phyloP scores from a whole-genome alignment of 2,797 vertebrate genomes.

The Pangasius krempfi region DNA sequence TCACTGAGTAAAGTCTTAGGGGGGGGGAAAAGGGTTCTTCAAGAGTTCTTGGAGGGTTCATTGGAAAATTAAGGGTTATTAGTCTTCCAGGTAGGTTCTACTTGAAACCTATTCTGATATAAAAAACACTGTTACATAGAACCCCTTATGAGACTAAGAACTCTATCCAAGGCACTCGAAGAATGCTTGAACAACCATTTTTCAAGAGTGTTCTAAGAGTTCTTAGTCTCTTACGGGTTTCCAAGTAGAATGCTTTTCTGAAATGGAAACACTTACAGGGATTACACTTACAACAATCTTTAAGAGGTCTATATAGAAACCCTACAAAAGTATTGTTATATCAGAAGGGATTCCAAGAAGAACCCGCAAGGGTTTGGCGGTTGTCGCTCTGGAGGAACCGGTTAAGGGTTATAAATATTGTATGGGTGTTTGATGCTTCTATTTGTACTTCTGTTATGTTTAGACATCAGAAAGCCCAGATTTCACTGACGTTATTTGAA shows the following conservation, averaged over 20 bases:
- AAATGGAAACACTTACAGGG: neutral
- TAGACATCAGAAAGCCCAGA: neutral
- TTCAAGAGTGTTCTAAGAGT: neutral
- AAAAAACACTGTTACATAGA: neutral
- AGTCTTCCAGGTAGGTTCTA: neutral
- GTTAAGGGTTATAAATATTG: neutral
- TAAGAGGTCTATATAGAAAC: neutral
- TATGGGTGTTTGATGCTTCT: neutral
- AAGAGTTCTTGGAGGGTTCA: neutral
- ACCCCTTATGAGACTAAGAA: neutral
- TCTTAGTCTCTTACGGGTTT: neutral
- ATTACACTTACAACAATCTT: neutral
- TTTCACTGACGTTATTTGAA: neutral
- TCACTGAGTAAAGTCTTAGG: neutral
- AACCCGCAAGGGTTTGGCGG: neutral
- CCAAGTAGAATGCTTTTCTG: neutral
- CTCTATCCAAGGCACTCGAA: neutral
- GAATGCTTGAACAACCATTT: neutral
- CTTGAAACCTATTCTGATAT: neutral
- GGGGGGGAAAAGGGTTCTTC: neutral
- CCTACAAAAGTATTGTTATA: neutral
- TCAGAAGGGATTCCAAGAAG: neutral
- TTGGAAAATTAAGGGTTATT: neutral
- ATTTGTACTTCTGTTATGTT: neutral
- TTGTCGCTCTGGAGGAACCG: neutral